Evolutionary conservation across 2,113 vertebrate genomes (phyloP).

Genomic region (Nesospiza acunhae): DNA sequence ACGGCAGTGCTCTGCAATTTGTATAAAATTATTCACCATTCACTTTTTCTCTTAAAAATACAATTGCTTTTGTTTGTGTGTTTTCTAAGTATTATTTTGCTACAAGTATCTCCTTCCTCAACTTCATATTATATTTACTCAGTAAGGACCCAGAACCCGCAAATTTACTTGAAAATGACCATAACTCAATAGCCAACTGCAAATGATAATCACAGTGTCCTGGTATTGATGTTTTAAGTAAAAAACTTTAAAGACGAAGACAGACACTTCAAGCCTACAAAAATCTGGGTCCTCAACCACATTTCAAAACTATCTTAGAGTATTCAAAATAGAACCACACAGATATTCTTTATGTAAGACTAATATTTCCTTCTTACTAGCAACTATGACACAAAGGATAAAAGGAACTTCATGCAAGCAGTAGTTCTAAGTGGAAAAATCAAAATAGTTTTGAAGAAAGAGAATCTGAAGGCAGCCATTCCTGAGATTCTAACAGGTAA

Average conservation of each 20-base stretch:
- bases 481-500: not conserved
- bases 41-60: not conserved
- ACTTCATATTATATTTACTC: not conserved
- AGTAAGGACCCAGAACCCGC: not conserved
- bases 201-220: not conserved
- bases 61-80: not conserved
- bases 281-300: not conserved
- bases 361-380: not conserved
- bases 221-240: not conserved
- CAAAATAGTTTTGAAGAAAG: not conserved
- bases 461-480: not conserved
- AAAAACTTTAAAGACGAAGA: not conserved
- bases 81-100: not conserved
- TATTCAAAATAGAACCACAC: not conserved
- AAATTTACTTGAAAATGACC: not conserved
- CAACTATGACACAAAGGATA: not conserved
- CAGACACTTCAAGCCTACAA: not conserved
- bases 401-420: not conserved
- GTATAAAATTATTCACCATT: not conserved
- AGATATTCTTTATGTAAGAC: not conserved
- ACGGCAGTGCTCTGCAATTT: not conserved
- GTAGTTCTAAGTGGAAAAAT: not conserved
- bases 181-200: not conserved
- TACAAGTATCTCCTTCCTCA: not conserved
- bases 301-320: not conserved